These are phyloP conservation scores for Frankliniella fusca DNA, from an alignment of 2,888 invertebrate species.

Conservation along the genomic window DNA sequence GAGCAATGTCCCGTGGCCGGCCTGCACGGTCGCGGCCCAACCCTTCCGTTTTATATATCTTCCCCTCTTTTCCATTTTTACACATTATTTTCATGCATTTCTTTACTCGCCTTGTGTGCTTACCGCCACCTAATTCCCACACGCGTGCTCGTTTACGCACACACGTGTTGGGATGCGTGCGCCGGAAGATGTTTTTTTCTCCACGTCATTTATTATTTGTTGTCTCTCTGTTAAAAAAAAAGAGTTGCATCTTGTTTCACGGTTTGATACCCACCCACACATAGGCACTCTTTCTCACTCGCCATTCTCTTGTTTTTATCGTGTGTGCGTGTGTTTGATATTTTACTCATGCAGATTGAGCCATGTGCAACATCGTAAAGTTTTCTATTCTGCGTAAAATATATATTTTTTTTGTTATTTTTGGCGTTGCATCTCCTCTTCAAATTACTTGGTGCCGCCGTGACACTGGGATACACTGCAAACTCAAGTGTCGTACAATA, in stretches of 20 bases:
- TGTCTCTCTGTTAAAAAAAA: neutral
- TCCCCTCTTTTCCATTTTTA: neutral
- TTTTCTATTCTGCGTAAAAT: too few relatives aligned
- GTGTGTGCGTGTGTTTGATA: too few relatives aligned
- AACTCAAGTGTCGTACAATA: too few relatives aligned
- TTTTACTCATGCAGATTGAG: too few relatives aligned
- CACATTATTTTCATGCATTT: neutral
- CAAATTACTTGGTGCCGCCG: too few relatives aligned
- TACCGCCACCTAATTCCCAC: neutral
- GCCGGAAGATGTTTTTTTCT: neutral
- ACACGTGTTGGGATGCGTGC: neutral
- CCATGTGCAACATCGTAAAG: too few relatives aligned
- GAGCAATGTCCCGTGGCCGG: constrained; percentile 21
- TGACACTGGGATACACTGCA: too few relatives aligned
- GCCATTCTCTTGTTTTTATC: too few relatives aligned
- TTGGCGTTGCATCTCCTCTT: too few relatives aligned
- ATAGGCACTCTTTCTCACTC: too few relatives aligned
- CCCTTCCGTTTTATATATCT: constrained; percentile 12
- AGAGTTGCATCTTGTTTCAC: neutral
- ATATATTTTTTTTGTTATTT: too few relatives aligned
- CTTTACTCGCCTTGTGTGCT: neutral
- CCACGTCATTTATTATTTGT: neutral
- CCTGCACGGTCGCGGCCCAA: neutral
- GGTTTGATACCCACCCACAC: too few relatives aligned
- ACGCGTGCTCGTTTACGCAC: neutral